These are phyloP conservation scores for Semnornis frantzii DNA, from an alignment of 2,113 vertebrate species.

Conservation along the genomic window DNA sequence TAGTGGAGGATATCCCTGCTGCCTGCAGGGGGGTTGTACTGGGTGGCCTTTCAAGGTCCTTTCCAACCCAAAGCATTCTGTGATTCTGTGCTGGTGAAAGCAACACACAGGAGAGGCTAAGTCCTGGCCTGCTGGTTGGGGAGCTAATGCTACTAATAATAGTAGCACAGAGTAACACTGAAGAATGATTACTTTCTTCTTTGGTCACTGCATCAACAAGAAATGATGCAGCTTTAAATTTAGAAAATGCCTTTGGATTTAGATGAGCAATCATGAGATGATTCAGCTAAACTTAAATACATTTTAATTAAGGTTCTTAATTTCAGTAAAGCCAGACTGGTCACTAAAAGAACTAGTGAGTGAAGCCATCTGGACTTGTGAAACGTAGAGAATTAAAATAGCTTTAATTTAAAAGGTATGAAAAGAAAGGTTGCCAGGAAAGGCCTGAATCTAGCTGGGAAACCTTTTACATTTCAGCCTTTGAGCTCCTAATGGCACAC, in stretches of 20 bases:
- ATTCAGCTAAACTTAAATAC: constrained; percentile 38
- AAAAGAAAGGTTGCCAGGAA: neutral
- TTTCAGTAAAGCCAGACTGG: constrained; percentile 13
- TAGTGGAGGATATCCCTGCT: too few relatives aligned
- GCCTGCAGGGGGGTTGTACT: too few relatives aligned
- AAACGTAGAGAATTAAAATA: constrained; percentile 18
- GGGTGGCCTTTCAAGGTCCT: too few relatives aligned
- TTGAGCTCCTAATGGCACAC: constrained; percentile 13
- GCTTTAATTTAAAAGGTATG: constrained; percentile 42
- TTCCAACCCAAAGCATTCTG: too few relatives aligned
- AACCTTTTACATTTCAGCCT: constrained; percentile 13
- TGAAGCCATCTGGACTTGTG: constrained; percentile 27
- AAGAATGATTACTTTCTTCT: constrained; percentile 22
- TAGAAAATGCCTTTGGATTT: constrained; percentile 33
- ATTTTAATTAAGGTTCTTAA: constrained; percentile 34
- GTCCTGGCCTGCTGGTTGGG: neutral
- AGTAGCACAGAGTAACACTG: neutral
- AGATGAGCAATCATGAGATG: constrained; percentile 13
- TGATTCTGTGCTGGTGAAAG: neutral
- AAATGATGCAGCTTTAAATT: constrained; percentile 31
- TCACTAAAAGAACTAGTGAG: neutral
- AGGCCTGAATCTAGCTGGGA: neutral
- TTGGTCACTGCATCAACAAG: neutral
- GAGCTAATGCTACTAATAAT: neutral
- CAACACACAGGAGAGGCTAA: neutral